Conservation (phyloP, 2,113 vertebrate species). For the Narcine bancroftii region DNA sequence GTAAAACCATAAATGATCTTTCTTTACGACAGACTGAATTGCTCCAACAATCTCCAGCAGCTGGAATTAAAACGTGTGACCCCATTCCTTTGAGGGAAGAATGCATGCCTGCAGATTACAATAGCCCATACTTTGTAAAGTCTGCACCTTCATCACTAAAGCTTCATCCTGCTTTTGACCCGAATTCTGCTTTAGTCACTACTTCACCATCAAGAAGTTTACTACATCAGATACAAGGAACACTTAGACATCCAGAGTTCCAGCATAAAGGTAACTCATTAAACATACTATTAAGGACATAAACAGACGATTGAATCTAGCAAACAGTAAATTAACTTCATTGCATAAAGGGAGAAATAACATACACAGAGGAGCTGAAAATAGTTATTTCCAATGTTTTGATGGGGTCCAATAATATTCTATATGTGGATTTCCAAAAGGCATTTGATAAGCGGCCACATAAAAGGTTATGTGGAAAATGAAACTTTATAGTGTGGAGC, state of each 20-base stretch:
- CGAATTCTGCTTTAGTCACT: conserved; percentile 38
- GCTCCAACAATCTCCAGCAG: conserved; percentile 52
- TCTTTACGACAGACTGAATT: conserved; percentile 17
- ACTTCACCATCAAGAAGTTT: conserved; percentile 45
- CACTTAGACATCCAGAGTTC: conserved; percentile 70
- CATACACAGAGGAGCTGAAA: neutral
- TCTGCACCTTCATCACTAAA: neutral
- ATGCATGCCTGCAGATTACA: conserved; percentile 38
- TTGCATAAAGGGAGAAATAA: neutral
- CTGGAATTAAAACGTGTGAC: conserved; percentile 69
- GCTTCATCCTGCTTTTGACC: conserved; percentile 36
- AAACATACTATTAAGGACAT: neutral
- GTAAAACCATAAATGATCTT: neutral
- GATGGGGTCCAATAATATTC: neutral
- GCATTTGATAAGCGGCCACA: too few relatives aligned
- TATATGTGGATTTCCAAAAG: too few relatives aligned
- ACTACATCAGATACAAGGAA: conserved; percentile 65
- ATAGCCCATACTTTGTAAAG: conserved; percentile 32
- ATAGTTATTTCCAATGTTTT: too few relatives aligned
- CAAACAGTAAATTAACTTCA: neutral
- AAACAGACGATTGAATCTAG: neutral
- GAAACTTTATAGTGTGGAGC: too few relatives aligned
- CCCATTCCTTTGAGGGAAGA: conserved; percentile 66
- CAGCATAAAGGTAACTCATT: conserved; percentile 69
- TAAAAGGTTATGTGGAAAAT: too few relatives aligned